A percentile compares a stretch with the other conserved stretches of the same genome.
These are phyloP conservation scores for Mionectes macconnelli DNA, from an alignment of 2,113 vertebrate genomes.

Conservation along the genomic window DNA sequence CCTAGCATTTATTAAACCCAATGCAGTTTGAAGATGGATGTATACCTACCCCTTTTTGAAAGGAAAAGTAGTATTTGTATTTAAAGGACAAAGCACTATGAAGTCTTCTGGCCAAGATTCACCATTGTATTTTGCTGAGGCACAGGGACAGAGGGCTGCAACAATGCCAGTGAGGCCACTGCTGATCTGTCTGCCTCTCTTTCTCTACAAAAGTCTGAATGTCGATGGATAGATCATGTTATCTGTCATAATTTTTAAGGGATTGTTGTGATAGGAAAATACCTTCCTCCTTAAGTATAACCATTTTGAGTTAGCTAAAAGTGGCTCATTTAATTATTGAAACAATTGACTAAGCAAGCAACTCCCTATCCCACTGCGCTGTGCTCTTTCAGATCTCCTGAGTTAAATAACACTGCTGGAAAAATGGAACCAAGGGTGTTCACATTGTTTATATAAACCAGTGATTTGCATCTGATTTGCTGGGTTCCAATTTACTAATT, in stretches of 20 bases:
- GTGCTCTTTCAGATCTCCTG: background rate
- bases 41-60: background rate
- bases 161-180: background rate
- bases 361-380: background rate
- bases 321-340: background rate
- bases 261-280: background rate
- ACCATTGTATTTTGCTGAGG: background rate
- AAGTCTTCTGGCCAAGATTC: background rate
- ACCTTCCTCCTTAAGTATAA: background rate
- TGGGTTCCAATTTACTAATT: slow-evolving; percentile 53
- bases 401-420: background rate
- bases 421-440: background rate
- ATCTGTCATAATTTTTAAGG: background rate
- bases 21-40: background rate
- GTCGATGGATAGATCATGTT: background rate
- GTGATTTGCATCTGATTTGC: background rate
- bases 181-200: background rate
- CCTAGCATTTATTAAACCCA: background rate
- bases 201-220: background rate
- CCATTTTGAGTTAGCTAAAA: background rate
- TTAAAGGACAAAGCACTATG: background rate
- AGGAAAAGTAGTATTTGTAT: background rate
- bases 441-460: background rate
- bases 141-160: background rate
- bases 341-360: background rate